These are phyloP conservation scores for Colletes latitarsis DNA, from an alignment of 1,140 invertebrate species.

Conservation along the genomic window DNA sequence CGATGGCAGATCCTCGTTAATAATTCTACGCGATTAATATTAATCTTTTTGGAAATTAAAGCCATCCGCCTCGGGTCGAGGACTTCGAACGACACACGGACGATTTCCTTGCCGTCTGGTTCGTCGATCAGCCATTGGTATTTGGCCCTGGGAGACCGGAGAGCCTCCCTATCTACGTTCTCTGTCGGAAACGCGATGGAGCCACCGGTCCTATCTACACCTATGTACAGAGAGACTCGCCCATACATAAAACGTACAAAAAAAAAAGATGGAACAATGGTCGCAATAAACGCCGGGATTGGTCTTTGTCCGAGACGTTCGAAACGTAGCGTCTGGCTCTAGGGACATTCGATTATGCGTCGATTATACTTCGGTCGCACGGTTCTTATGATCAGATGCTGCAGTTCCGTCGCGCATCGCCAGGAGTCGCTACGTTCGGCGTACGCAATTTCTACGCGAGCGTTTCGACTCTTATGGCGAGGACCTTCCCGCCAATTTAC, in stretches of 20 bases:
- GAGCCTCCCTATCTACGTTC: neutral
- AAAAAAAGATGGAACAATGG: neutral
- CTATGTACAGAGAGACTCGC: neutral
- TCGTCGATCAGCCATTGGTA: neutral
- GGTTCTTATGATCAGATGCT: too few species aligned
- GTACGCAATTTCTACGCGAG: too few species aligned
- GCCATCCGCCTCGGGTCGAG: neutral
- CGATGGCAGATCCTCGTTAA: neutral
- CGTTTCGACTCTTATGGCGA: too few species aligned
- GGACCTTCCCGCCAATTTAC: too few species aligned
- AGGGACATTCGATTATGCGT: too few species aligned
- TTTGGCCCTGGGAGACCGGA: neutral
- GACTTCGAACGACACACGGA: neutral
- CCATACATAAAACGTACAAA: neutral
- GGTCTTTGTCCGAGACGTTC: too few species aligned
- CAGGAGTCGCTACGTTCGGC: too few species aligned
- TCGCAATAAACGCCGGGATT: too few species aligned
- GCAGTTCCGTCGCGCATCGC: too few species aligned
- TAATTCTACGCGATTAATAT: neutral
- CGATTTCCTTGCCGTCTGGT: neutral
- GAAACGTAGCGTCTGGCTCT: too few species aligned
- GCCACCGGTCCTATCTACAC: neutral
- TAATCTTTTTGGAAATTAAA: conserved; percentile 4
- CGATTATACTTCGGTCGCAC: too few species aligned
- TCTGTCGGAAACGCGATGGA: neutral